A percentile compares a stretch with the other conserved stretches of the same genome.
These are phyloP conservation scores for Maniola hyperantus DNA, from an alignment of 2,888 invertebrate species.

Conservation along the genomic window DNA sequence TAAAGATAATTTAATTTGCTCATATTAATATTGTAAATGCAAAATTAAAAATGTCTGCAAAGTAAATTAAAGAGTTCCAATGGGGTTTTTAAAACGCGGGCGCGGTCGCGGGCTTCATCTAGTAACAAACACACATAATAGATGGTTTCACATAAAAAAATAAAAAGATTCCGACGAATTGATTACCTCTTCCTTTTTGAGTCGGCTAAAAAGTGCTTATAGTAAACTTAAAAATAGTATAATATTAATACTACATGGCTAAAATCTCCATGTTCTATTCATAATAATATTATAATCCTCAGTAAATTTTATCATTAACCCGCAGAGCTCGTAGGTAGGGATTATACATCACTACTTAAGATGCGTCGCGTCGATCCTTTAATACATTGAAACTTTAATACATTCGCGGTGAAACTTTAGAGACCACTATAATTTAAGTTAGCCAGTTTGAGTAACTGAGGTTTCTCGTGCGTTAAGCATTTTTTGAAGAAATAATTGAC, in stretches of 20 bases:
- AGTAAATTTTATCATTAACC: background rate
- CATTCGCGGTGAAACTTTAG: background rate
- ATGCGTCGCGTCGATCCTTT: constrained; percentile 9
- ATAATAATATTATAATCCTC: background rate
- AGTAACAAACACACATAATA: too few relatives aligned
- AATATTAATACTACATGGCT: background rate
- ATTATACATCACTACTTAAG: background rate
- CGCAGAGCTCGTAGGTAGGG: background rate
- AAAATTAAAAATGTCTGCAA: too few relatives aligned
- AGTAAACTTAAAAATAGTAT: background rate
- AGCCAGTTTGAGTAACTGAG: background rate
- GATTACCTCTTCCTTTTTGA: too few relatives aligned
- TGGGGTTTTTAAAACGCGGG: too few relatives aligned
- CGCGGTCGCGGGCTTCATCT: too few relatives aligned
- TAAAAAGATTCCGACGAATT: too few relatives aligned
- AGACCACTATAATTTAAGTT: constrained; percentile 1
- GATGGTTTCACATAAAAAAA: too few relatives aligned
- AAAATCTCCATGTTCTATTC: background rate
- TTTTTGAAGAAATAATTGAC: background rate
- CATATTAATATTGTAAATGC: too few relatives aligned
- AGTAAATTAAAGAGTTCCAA: too few relatives aligned
- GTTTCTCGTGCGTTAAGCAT: background rate
- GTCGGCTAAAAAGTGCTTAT: background rate
- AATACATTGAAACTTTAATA: background rate
- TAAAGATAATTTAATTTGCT: too few relatives aligned